phyloP scores from a whole-genome alignment of 2,888 invertebrate species.

The Ditula angustiorana region DNA sequence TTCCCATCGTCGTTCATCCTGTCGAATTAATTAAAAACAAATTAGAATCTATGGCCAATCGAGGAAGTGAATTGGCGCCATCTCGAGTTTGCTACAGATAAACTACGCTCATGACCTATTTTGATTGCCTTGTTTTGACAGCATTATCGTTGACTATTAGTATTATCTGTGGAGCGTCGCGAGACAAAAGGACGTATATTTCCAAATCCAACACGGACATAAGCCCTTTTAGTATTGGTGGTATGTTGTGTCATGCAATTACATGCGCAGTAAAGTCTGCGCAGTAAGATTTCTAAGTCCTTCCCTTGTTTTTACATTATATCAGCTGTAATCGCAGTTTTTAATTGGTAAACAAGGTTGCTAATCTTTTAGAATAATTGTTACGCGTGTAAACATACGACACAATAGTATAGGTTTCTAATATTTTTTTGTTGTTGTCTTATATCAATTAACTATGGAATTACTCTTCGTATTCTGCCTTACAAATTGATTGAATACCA shows the following conservation, averaged over 20 bases:
- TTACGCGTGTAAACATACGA: too few species aligned
- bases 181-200: neutral
- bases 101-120: slow-evolving; percentile 36
- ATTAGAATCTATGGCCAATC: slow-evolving; percentile 31
- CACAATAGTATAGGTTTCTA: too few species aligned
- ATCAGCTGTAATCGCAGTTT: neutral
- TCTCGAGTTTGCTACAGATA: slow-evolving; percentile 28
- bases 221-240: neutral
- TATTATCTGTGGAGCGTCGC: neutral
- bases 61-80: slow-evolving; percentile 35
- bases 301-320: slow-evolving; percentile 4
- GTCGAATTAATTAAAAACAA: slow-evolving; percentile 30
- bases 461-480: too few species aligned
- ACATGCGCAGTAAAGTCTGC: neutral
- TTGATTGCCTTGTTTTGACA: slow-evolving; percentile 36
- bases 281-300: slow-evolving; percentile 4
- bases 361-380: neutral
- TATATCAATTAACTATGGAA: too few species aligned
- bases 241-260: neutral
- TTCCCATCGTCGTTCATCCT: neutral
- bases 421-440: too few species aligned
- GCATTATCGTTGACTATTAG: slow-evolving; percentile 14
- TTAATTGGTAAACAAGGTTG: neutral
- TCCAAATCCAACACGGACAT: neutral
- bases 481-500: too few species aligned